These are phyloP conservation scores for Lobophora halterata DNA, from an alignment of 2,888 invertebrate genomes.

Conservation along the genomic window DNA sequence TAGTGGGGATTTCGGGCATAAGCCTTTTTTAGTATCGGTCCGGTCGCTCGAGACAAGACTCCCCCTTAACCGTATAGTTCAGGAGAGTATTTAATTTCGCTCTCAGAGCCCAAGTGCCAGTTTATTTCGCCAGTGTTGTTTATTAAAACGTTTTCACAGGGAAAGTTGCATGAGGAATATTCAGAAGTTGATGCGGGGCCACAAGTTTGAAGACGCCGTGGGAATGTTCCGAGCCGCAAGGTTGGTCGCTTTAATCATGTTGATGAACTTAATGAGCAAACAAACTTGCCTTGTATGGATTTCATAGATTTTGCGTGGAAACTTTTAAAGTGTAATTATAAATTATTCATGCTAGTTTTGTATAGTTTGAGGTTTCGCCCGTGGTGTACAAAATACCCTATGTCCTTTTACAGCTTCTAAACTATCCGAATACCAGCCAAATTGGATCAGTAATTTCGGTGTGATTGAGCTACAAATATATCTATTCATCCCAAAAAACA, in stretches of 20 bases:
- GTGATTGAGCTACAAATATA: too few species aligned
- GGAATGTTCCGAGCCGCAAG: conserved; percentile 90
- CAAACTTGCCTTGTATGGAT: neutral
- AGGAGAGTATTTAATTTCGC: neutral
- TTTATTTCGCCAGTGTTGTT: conserved; percentile 9
- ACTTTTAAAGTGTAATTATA: too few species aligned
- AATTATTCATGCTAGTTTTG: too few species aligned
- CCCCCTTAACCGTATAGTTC: neutral
- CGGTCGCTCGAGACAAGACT: neutral
- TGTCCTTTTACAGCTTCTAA: too few species aligned
- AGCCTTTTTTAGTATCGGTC: too few species aligned
- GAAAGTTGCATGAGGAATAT: conserved; percentile 93
- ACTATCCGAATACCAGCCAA: too few species aligned
- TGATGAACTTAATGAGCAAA: neutral
- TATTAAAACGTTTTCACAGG: conserved; percentile 79
- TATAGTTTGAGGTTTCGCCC: too few species aligned
- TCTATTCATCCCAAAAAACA: too few species aligned
- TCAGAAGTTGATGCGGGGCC: conserved; percentile 87
- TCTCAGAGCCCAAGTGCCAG: conserved; percentile 1
- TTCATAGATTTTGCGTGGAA: too few species aligned
- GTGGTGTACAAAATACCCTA: too few species aligned
- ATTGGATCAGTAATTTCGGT: too few species aligned
- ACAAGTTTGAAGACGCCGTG: conserved; percentile 88
- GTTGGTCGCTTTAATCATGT: conserved; percentile 48
- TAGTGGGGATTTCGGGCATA: too few species aligned